phyloP scores from a whole-genome alignment of 2,113 vertebrate species.

The Perognathus longimembris region DNA sequence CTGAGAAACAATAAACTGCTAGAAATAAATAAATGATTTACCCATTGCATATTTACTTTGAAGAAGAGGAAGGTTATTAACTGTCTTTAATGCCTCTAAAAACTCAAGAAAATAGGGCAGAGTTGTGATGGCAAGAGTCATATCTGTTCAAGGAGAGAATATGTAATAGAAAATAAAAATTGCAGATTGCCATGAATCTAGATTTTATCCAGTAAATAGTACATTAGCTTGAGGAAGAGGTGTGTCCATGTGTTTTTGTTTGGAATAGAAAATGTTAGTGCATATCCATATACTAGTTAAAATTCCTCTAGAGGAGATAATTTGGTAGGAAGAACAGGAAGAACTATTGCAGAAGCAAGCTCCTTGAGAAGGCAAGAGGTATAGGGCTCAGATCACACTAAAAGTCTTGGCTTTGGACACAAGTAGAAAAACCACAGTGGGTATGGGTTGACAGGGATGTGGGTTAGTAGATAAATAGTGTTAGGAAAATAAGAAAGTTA shows the following conservation, averaged over 20 bases:
- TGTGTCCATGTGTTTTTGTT: neutral
- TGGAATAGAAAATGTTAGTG: neutral
- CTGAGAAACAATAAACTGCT: neutral
- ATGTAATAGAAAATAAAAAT: fast-evolving
- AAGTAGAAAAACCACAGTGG: fast-evolving
- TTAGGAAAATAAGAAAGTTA: neutral
- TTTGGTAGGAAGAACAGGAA: neutral
- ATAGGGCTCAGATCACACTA: neutral
- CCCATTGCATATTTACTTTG: neutral
- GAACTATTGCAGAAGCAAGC: neutral
- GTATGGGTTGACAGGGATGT: fast-evolving
- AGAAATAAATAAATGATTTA: too few species aligned
- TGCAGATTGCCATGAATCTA: neutral
- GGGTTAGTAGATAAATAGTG: too few species aligned
- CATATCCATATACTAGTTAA: neutral
- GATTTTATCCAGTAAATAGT: neutral
- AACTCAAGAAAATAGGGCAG: neutral
- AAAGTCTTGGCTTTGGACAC: neutral
- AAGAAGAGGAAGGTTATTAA: neutral
- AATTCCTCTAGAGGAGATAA: neutral
- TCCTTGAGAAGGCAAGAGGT: neutral
- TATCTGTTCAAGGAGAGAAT: neutral
- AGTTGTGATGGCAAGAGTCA: neutral
- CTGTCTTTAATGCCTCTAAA: neutral
- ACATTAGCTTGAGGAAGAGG: neutral